Evolutionary conservation across 2,888 invertebrate genomes (phyloP), one percentile per base, ranked within the genome.

Genomic region (Sipunculus nudus): DNA sequence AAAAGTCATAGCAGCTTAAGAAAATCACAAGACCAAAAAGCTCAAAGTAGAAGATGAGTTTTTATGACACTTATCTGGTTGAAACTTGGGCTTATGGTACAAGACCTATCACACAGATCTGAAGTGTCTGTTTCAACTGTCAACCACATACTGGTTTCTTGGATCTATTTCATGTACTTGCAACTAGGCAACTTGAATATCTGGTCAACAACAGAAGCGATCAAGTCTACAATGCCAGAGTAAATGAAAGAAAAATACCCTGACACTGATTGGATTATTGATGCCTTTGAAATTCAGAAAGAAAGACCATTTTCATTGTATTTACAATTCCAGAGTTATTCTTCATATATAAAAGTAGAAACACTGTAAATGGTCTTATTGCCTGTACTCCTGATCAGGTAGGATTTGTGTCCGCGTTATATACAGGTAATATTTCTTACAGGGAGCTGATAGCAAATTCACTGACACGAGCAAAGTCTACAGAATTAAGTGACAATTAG

Each of bases 391-490:
- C 59, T 53, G 59, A 53, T 26, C 45, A 53, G 26, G 25, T 59
- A 26, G 41, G 45, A 19, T 59, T 59, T 38, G 28, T 52, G 1
- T 59, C 53, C 19, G 41, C 52, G 26, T 38, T 59, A n/a, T 59
- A 59, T 39, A 59, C 59, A 29, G 53, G 53, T 35, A 59, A 43
- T 52, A 59, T 59, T 23, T 59, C n/a, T n/a, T n/a, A n/a, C n/a
- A n/a, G n/a, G n/a, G n/a, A n/a, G n/a, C n/a, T n/a, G n/a, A n/a
- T n/a, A n/a, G n/a, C n/a, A n/a, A n/a, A n/a, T n/a, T n/a, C n/a
- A n/a, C n/a, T n/a, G n/a, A n/a, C n/a, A n/a, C n/a, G n/a, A n/a
- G n/a, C n/a, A n/a, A n/a, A n/a, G n/a, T n/a, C n/a, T n/a, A n/a
- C n/a, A n/a, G n/a, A n/a, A n/a, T n/a, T n/a, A n/a, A n/a, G n/a